phyloP scores from a whole-genome alignment of 2,113 vertebrate species.

The Sula dactylatra region DNA sequence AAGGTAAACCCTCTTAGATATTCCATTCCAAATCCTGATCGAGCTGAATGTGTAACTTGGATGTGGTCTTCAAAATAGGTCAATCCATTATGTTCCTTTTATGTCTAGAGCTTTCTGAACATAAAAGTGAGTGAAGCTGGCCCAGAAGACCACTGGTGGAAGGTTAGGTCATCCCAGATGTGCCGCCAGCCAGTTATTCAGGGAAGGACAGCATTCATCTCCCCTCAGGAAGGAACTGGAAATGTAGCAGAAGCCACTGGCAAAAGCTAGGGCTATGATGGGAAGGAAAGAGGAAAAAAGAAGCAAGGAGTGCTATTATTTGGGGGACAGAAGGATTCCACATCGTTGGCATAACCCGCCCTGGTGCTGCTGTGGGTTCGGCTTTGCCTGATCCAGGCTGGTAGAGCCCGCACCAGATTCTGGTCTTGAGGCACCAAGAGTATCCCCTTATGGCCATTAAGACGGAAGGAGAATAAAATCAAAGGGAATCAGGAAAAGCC shows the following conservation, averaged over 20 bases:
- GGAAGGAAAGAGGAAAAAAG: not conserved
- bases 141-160: not conserved
- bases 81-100: not conserved
- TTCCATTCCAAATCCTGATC: not conserved
- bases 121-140: not conserved
- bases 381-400: not conserved
- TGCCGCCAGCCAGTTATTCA: not conserved
- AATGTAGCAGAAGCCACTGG: not conserved
- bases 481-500: constrained; percentile 56
- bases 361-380: not conserved
- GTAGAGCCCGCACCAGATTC: not conserved
- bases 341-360: not conserved
- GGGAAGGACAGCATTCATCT: not conserved
- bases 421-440: not conserved
- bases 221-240: not conserved
- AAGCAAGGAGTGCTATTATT: not conserved
- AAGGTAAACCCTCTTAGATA: not conserved
- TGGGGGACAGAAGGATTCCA: not conserved
- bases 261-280: not conserved
- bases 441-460: not conserved
- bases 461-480: constrained; percentile 41
- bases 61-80: not conserved
- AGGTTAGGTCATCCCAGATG: not conserved
- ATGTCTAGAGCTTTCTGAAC: not conserved
- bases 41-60: not conserved